Percentiles rank a stretch among this genome's conserved stretches.
Conservation (phyloP, 2,113 vertebrate genomes). For the Tor tambroides region DNA sequence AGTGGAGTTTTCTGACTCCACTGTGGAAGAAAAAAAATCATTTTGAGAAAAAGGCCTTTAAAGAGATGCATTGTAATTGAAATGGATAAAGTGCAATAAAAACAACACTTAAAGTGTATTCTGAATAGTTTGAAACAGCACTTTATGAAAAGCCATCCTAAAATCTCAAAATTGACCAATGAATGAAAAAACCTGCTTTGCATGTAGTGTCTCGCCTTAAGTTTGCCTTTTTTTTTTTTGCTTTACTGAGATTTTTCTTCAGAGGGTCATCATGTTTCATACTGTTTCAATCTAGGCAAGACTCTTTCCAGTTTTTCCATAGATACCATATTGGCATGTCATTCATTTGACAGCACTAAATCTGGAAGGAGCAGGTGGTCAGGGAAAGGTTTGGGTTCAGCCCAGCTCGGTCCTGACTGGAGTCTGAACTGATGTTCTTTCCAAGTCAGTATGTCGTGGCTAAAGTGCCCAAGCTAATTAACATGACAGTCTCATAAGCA, state of each 20-base stretch:
- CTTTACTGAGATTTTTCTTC: background rate
- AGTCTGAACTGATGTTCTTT: background rate
- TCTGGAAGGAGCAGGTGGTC: background rate
- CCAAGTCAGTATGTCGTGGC: slow-evolving; percentile 3
- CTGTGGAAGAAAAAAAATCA: too few species aligned
- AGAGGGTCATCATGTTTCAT: background rate
- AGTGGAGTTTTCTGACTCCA: too few species aligned
- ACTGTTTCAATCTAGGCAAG: background rate
- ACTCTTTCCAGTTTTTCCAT: background rate
- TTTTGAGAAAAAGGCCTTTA: too few species aligned
- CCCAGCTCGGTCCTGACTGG: background rate
- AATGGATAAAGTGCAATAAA: too few species aligned
- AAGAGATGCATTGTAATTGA: too few species aligned
- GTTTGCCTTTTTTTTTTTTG: background rate
- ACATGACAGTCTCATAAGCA: background rate
- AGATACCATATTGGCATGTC: background rate
- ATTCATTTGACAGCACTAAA: slow-evolving; percentile 4
- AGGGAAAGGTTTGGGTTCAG: background rate
- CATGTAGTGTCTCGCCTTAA: too few species aligned
- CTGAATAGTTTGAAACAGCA: too few species aligned
- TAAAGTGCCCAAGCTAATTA: slow-evolving; percentile 3
- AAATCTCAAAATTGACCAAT: too few species aligned
- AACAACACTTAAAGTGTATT: too few species aligned
- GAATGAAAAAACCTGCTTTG: too few species aligned
- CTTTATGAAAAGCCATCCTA: too few species aligned